Conservation (phyloP, 2,113 vertebrate genomes). For the Ascaphus truei region DNA sequence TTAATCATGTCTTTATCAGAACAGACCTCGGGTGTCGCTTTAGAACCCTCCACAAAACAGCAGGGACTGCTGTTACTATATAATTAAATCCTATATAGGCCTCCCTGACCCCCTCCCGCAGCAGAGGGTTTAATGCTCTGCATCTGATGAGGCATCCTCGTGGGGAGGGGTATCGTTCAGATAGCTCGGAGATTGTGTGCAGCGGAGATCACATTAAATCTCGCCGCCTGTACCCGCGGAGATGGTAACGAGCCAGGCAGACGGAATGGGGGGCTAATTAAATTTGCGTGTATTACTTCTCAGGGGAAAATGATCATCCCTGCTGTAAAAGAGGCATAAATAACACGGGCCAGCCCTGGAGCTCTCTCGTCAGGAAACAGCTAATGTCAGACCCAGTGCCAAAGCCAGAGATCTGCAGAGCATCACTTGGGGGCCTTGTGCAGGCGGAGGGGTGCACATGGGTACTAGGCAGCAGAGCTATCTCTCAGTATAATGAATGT, state of each 20-base stretch:
- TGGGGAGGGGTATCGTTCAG: constrained; percentile 24
- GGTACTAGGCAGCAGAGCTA: constrained; percentile 9
- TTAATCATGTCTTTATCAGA: constrained; percentile 36
- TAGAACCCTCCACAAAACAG: constrained; percentile 36
- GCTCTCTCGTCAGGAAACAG: constrained; percentile 34
- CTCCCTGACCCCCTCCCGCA: constrained; percentile 27
- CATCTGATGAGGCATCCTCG: not conserved
- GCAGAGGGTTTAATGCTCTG: constrained; percentile 1
- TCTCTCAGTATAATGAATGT: too few species aligned
- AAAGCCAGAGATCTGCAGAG: constrained; percentile 17
- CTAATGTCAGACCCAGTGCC: constrained; percentile 33
- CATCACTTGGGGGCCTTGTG: constrained; percentile 27
- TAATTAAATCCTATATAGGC: constrained; percentile 30
- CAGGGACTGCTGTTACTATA: constrained; percentile 31
- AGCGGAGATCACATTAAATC: constrained; percentile 24
- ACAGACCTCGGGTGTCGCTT: constrained; percentile 33
- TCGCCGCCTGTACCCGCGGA: constrained; percentile 33
- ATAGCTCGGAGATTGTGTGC: constrained; percentile 30
- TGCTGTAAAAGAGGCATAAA: constrained; percentile 38
- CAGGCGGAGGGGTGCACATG: constrained; percentile 5
- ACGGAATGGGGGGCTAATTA: not conserved
- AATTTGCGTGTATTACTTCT: not conserved
- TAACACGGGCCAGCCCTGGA: constrained; percentile 32
- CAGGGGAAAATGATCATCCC: constrained; percentile 30
- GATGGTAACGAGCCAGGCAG: constrained; percentile 12